Evolutionary conservation across 2,888 invertebrate genomes (phyloP).

Genomic region (Neoitamus cyanurus): DNA sequence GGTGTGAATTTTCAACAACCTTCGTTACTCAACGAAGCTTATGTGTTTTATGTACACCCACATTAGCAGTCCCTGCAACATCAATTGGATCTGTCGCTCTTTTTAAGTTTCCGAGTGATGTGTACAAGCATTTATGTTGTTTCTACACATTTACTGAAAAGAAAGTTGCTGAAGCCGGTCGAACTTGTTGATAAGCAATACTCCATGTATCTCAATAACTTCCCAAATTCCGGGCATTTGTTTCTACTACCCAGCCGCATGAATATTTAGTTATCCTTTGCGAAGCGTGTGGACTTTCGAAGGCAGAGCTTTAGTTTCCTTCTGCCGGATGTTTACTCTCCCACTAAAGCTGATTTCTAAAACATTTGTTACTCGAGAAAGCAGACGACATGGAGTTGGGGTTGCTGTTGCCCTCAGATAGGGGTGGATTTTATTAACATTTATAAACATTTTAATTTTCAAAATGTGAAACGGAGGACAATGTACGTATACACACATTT

Average conservation of each 20-base stretch:
- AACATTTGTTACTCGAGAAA: not conserved
- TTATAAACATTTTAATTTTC: not conserved
- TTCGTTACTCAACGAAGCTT: not conserved
- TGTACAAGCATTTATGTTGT: not conserved
- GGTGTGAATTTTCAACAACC: not conserved
- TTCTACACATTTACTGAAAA: not conserved
- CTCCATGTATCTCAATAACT: not conserved
- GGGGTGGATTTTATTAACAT: not conserved
- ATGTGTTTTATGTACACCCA: not conserved
- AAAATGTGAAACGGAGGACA: too few relatives aligned
- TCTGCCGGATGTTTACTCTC: not conserved
- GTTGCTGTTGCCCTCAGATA: too few relatives aligned
- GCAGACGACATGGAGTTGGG: not conserved
- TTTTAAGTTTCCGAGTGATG: not conserved
- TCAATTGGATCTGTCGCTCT: not conserved
- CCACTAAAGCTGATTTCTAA: not conserved
- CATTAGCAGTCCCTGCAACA: not conserved
- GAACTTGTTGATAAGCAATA: not conserved
- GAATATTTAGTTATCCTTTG: not conserved
- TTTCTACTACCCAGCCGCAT: not conserved
- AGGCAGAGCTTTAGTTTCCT: not conserved
- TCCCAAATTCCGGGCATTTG: not conserved
- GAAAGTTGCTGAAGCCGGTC: not conserved
- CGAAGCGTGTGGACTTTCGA: not conserved
- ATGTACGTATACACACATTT: too few relatives aligned